Base-by-base conservation (phyloP, 1,140 invertebrate genomes). In the Aphaenogaster rudis region DNA sequence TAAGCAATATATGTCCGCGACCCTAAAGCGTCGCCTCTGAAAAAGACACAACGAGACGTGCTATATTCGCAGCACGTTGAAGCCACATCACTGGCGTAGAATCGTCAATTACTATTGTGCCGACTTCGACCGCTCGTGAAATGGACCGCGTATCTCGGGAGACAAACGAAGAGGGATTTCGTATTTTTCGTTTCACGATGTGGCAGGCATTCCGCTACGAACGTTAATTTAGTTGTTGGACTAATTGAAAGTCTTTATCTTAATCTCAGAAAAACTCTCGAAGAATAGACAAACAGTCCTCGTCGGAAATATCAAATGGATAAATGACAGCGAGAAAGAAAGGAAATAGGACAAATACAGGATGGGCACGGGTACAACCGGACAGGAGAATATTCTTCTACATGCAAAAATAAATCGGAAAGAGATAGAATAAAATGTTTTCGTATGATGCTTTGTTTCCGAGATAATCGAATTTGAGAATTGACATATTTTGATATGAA, bases 1-100 rank as follows among this genome's bases (percentile, higher is more conserved):
- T 54, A 66, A 57, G 88, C 86, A 91, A 91, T 91, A 91, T 91
- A 45, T 82, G 81, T 81, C 77, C 76, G 50, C 89, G 57, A 90
- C 86, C 80, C 89, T 72, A 86, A 90, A 79, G 71, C 76, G 79
- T 87, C 87, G 71, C 77, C 86, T 84, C 72, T 88, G 88, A 88
- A 91, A 91, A 88, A 88, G 90, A 89, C 64, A 82, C 88, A 79
- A 84, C 88, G 82, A 86, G 13, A 86, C 69, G 59, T 33, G 57
- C 21, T 66, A 71, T 77, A 90, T 91, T 90, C 77, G 86, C 86
- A 42, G 59, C 90, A 82, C 80, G 78, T 86, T 86, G 67, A 45
- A 57, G 64, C 33, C 15, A 15, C 9, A 39, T 81, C 90, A 90
- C 17, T 74, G 90, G 91, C 80, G 85, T 74, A 36, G 89, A 54